Conservation (phyloP, 2,888 invertebrate species). For the Morpho helenor region DNA sequence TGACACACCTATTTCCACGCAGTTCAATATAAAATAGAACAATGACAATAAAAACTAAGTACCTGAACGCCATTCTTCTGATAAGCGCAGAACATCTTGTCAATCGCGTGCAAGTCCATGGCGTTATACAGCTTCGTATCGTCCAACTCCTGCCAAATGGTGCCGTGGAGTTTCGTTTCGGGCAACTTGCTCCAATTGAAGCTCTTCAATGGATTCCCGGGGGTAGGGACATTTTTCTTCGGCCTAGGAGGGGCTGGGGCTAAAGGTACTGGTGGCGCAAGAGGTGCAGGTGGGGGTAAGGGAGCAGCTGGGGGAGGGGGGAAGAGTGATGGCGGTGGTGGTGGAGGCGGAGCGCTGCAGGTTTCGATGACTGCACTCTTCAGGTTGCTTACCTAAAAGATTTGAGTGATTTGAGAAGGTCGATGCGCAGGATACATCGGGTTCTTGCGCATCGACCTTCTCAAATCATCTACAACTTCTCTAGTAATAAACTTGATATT, state of each 20-base stretch:
- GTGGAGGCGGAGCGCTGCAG: slow-evolving; percentile 50
- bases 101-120: slow-evolving; percentile 94
- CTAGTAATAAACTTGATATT: no score
- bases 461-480: no score
- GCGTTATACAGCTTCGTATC: slow-evolving; percentile 94
- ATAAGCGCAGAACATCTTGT: slow-evolving; percentile 96
- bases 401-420: no score
- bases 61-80: slow-evolving; percentile 94
- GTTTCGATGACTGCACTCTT: slow-evolving; percentile 69
- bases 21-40: no score
- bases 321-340: slow-evolving; percentile 78
- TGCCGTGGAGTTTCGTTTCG: slow-evolving; percentile 93
- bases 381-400: slow-evolving; percentile 62
- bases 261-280: slow-evolving; percentile 72
- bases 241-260: slow-evolving; percentile 79
- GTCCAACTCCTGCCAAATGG: slow-evolving; percentile 96
- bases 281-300: slow-evolving; percentile 79
- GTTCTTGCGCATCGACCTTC: no score
- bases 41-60: not conserved
- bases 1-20: no score
- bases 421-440: no score
- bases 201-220: slow-evolving; percentile 94
- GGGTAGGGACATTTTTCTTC: slow-evolving; percentile 95
- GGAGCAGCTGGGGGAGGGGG: slow-evolving; percentile 76
- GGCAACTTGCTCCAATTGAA: slow-evolving; percentile 99